Evolutionary conservation across 2,113 vertebrate genomes (phyloP).

Genomic region (Deroptyus accipitrinus): DNA sequence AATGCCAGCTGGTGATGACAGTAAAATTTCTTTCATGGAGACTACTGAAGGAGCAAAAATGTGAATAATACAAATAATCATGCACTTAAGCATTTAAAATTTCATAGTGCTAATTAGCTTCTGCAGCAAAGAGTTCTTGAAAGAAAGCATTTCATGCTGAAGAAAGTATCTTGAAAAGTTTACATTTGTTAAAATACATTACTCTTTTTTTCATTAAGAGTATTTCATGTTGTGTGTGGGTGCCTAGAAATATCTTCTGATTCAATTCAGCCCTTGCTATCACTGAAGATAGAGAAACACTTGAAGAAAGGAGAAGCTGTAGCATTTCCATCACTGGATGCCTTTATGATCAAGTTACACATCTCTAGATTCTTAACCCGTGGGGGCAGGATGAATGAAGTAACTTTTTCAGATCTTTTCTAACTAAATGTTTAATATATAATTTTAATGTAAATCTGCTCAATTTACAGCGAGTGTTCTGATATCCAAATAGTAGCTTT

Average conservation of each 20-base stretch:
- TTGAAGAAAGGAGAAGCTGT: neutral
- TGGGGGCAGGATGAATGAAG: neutral
- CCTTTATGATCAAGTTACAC: neutral
- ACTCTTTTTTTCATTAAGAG: neutral
- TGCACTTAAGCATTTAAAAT: slow-evolving; percentile 29
- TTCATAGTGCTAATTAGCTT: slow-evolving; percentile 44
- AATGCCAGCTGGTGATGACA: neutral
- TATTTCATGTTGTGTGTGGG: neutral
- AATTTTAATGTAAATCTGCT: neutral
- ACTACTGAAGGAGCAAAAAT: slow-evolving; percentile 24
- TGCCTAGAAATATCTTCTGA: neutral
- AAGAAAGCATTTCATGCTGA: neutral
- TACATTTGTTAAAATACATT: neutral
- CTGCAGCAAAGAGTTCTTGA: slow-evolving; percentile 26
- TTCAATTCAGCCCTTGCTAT: neutral
- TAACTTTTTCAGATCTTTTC: neutral
- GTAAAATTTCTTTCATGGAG: slow-evolving; percentile 32
- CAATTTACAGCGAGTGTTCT: neutral
- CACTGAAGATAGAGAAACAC: neutral
- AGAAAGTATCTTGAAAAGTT: slow-evolving; percentile 29
- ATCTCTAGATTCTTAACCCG: neutral
- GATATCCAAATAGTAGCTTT: neutral
- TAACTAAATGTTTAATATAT: neutral
- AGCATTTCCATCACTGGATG: neutral
- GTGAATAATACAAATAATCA: slow-evolving; percentile 54